Evolutionary conservation across 2,113 vertebrate species (phyloP), one percentile per base, ranked within the genome.

Genomic region (Nestor notabilis): DNA sequence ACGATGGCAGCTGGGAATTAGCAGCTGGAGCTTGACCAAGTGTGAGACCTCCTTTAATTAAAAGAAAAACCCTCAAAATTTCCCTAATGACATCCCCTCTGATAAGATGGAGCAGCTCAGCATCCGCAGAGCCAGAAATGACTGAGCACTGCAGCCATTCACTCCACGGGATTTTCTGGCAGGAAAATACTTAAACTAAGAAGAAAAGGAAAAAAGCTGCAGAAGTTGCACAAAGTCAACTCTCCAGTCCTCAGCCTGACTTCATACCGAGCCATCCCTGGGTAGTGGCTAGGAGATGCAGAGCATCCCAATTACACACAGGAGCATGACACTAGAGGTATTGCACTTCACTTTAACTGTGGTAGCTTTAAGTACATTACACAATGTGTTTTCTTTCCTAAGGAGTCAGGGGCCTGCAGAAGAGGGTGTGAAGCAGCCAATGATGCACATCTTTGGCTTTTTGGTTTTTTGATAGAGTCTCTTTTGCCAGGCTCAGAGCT

Each of bases 41-140:
- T 63, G 89, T 63, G 70, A 91, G 69, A 89, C 29, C 25, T 61
- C 66, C 78, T 95, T 82, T 91, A 95, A 95, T 95, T 94, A 94
- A 87, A 95, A 94, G 61, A 63, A 95, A 88, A 95, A 4, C n/a
- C 60, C 76, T 81, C 52, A 49, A 27, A 69, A 92, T 72, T 68
- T 84, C 72, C 50, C 78, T 90, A 60, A 79, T 92, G 95, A 91
- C 87, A 92, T 93, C 77, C n/a, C 31, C 66, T 87, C 72, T 58
- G 66, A 53, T 83, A 87, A 87, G 87, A 83, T 8, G 19, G 52
- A 91, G 39, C 52, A 70, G 70, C 74, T 70, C 50, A 4, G 46
- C 66, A 61, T 23, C 33, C 3, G 2, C 61, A 85, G 68, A 69
- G 63, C 53, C 52, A 86, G 77, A 69, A 56, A 19, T 15, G 61